These are phyloP conservation scores for Octomys mimax DNA, from an alignment of 2,797 vertebrate species.

Conservation along the genomic window DNA sequence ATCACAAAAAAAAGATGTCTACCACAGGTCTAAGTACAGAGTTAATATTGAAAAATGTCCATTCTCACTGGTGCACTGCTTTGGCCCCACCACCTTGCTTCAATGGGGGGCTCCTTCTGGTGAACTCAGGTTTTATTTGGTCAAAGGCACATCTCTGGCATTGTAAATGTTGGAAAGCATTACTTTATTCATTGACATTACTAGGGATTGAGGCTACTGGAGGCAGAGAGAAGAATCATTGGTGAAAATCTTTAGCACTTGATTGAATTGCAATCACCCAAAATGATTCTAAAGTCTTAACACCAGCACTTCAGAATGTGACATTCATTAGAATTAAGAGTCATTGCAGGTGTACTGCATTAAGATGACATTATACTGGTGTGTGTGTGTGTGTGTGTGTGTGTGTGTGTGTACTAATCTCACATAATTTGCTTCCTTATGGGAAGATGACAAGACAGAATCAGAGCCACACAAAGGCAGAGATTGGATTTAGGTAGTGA, in stretches of 20 bases:
- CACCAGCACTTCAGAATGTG: neutral
- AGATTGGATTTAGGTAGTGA: fast-evolving
- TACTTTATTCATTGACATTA: conserved; percentile 22
- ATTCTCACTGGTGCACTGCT: neutral
- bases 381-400: too few species aligned
- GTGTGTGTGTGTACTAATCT: neutral
- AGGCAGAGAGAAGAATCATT: neutral
- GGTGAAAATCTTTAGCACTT: neutral
- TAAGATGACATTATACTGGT: neutral
- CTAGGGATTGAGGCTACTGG: neutral
- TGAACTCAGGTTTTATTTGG: neutral
- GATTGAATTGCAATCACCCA: neutral
- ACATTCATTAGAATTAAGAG: neutral
- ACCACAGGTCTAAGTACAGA: neutral
- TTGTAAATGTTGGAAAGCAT: conserved; percentile 9
- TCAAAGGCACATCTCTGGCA: neutral
- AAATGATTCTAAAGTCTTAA: neutral
- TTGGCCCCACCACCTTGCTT: neutral
- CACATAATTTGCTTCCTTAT: neutral
- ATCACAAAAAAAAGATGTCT: neutral
- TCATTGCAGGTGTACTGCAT: neutral
- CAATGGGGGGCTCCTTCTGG: neutral
- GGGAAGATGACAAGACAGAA: neutral
- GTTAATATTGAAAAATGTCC: neutral
- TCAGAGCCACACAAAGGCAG: neutral